Evolutionary conservation across 2,113 vertebrate genomes (phyloP), one percentile per base, ranked within the genome.

Genomic region (Taxidea taxus): DNA sequence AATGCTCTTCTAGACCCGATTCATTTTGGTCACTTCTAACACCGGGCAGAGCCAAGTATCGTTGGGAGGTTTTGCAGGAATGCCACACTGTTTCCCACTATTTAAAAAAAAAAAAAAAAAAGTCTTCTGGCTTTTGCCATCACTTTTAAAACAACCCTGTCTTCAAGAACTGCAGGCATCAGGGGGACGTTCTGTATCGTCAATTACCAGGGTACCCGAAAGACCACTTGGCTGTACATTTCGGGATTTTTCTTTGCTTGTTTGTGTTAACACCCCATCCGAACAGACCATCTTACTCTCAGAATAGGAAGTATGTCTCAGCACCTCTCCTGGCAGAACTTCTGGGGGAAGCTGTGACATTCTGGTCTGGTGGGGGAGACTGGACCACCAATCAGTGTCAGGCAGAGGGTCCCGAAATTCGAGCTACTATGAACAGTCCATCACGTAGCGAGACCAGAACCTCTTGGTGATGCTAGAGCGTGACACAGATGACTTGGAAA

Each of bases 21-120:
- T 94, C 62, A 94, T 95, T 97, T 93, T 97, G 97, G 97, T 98
- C 97, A 95, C 92, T 98, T 93, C 80, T 96, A 95, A 97, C 93
- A 98, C 97, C 64, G 83, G 90, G 68, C 80, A 74, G 95, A 95
- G 97, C 92, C 93, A 97, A 92, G 68, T 75, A 51, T 85, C 95
- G 91, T 58, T 93, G 75, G 90, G 64, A 93, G 95, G 66, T 86
- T 96, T 90, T 95, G 80, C 47, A 94, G 82, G 80, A 74, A 31
- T 34, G 64, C 78, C 64, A 51, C 54, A 31, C 80, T 89, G 25
- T 93, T 95, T 13, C 56, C 51, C 31, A 20, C 88, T 94, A 68
- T 78, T 54, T 54, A 54, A 54, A 54, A 20, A 56, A 54, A 54
- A 54, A 54, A 51, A 56, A 56, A 72, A 93, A 95, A 90, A 56